Conservation (phyloP, 2,113 vertebrate species). For the Halichoerus grypus region DNA sequence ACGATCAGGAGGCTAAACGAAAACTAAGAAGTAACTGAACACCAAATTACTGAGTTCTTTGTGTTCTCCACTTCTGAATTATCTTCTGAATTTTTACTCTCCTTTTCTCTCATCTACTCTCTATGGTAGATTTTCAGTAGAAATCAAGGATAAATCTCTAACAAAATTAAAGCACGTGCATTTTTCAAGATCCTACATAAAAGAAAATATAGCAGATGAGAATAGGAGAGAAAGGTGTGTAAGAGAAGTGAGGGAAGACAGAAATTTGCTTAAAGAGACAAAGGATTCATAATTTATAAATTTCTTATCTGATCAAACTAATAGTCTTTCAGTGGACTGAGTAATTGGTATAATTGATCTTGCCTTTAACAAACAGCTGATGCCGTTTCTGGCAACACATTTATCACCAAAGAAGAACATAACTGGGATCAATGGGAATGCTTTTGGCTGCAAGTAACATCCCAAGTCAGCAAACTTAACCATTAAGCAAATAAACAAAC, state of each 20-base stretch:
- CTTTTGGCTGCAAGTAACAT: neutral
- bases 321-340: neutral
- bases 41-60: neutral
- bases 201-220: neutral
- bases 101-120: neutral
- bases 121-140: neutral
- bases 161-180: neutral
- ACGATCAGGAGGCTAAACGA: neutral
- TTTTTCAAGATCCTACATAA: neutral
- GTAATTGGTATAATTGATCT: neutral
- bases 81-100: neutral
- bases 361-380: conserved; percentile 19
- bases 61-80: neutral
- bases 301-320: neutral
- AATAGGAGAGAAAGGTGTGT: neutral
- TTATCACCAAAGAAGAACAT: neutral
- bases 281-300: neutral
- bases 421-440: neutral
- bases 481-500: neutral
- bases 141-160: conserved; percentile 36
- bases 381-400: neutral
- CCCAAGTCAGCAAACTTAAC: neutral
- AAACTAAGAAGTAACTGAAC: conserved; percentile 13
- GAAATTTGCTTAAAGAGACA: neutral
- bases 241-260: neutral